phyloP scores from a whole-genome alignment of 1,140 invertebrate genomes.

The Lepidurus apus region DNA sequence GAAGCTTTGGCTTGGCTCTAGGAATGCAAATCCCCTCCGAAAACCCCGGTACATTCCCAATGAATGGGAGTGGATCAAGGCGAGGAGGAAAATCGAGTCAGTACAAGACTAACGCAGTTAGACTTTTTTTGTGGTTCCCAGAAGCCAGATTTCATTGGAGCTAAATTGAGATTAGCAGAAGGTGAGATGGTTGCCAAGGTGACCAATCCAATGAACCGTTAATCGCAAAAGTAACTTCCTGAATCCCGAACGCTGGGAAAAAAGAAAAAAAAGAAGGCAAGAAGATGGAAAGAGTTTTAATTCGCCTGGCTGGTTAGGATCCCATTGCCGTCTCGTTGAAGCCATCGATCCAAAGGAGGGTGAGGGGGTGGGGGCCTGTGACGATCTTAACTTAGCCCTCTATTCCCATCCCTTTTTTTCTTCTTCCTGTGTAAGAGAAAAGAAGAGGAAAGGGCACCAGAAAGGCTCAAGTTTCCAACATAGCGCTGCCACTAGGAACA shows the following conservation, averaged over 20 bases:
- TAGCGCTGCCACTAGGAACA: not conserved
- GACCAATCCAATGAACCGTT: not conserved
- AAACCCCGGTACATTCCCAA: not conserved
- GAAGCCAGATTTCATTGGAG: not conserved
- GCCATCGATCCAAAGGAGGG: not conserved
- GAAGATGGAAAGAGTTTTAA: not conserved
- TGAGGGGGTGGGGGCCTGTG: not conserved
- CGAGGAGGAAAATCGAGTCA: not conserved
- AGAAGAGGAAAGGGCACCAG: too few species aligned
- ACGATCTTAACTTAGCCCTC: not conserved
- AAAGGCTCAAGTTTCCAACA: too few species aligned
- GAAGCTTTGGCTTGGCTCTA: not conserved
- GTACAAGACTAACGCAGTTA: not conserved
- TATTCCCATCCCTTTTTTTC: too few species aligned
- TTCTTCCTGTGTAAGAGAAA: too few species aligned
- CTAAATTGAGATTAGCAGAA: not conserved
- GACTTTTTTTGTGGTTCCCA: not conserved
- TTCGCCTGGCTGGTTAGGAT: constrained; percentile 16
- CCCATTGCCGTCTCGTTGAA: constrained; percentile 13
- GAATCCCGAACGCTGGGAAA: not conserved
- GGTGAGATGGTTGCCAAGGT: not conserved
- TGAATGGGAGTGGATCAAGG: not conserved
- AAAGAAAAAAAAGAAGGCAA: not conserved
- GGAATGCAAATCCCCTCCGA: not conserved
- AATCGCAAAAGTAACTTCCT: not conserved